phyloP scores from a whole-genome alignment of 2,888 invertebrate species.

The Plagodis pulveraria region DNA sequence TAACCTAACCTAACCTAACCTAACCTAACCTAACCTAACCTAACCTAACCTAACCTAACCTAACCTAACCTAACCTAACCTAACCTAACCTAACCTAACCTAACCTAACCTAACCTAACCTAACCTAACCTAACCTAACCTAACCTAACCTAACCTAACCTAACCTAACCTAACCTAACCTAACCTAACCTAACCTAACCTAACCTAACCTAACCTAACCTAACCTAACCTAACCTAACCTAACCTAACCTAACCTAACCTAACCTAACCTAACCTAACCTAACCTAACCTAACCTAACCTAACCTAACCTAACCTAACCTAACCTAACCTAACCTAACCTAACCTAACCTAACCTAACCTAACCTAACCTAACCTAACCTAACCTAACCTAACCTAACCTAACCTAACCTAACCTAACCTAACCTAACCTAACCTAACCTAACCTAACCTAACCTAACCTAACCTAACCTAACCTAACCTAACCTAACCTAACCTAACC shows the following conservation, averaged over 20 bases:
- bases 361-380: conserved; percentile 28
- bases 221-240: conserved; percentile 25
- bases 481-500: conserved; percentile 36
- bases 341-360: too few species aligned
- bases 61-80: conserved; percentile 33
- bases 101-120: conserved; percentile 21
- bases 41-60: conserved; percentile 27
- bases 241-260: conserved; percentile 28
- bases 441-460: conserved; percentile 30
- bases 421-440: conserved; percentile 18
- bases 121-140: conserved; percentile 27
- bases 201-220: too few species aligned
- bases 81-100: conserved; percentile 30
- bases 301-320: conserved; percentile 28
- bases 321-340: conserved; percentile 27
- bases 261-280: too few species aligned
- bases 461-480: conserved; percentile 31
- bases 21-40: conserved; percentile 27
- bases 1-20: too few species aligned
- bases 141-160: conserved; percentile 22
- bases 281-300: conserved; percentile 27
- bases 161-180: conserved; percentile 22
- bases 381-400: conserved; percentile 21
- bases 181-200: conserved; percentile 7
- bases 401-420: too few species aligned